These are phyloP conservation scores for Lathamus discolor DNA, from an alignment of 2,113 vertebrate genomes.

Conservation along the genomic window DNA sequence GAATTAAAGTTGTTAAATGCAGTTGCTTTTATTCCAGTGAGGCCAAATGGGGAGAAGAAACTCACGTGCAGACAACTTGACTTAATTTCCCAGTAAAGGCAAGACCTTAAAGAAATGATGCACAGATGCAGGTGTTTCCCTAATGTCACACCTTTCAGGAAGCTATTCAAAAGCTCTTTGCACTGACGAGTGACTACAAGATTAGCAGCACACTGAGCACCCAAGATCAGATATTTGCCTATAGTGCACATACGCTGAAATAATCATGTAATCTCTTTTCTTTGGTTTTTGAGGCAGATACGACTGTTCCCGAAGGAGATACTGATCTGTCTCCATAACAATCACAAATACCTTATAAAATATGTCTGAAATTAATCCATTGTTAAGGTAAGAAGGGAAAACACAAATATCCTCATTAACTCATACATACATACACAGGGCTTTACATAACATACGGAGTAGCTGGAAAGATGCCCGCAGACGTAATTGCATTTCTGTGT, in stretches of 20 bases:
- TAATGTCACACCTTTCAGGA: not conserved
- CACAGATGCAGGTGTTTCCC: not conserved
- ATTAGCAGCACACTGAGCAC: not conserved
- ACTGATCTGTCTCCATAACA: not conserved
- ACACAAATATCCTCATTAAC: conserved; percentile 62
- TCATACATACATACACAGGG: conserved; percentile 61
- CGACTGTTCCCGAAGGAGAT: not conserved
- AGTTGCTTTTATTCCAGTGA: not conserved
- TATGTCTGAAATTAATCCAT: conserved; percentile 61
- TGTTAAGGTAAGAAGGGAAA: conserved; percentile 65
- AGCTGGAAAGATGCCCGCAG: conserved; percentile 72
- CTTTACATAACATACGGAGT: conserved; percentile 70
- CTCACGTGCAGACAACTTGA: not conserved
- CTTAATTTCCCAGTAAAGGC: not conserved
- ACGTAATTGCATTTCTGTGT: conserved; percentile 72
- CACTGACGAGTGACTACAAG: not conserved
- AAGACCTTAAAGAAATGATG: not conserved
- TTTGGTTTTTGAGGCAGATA: not conserved
- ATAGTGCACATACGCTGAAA: not conserved
- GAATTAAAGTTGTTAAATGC: rapidly evolving
- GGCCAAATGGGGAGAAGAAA: not conserved
- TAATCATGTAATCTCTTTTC: not conserved
- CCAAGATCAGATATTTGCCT: not conserved
- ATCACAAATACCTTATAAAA: conserved; percentile 30
- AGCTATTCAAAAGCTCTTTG: not conserved